Evolutionary conservation across 2,797 vertebrate genomes (phyloP).

Genomic region (Austrolebias charrua): DNA sequence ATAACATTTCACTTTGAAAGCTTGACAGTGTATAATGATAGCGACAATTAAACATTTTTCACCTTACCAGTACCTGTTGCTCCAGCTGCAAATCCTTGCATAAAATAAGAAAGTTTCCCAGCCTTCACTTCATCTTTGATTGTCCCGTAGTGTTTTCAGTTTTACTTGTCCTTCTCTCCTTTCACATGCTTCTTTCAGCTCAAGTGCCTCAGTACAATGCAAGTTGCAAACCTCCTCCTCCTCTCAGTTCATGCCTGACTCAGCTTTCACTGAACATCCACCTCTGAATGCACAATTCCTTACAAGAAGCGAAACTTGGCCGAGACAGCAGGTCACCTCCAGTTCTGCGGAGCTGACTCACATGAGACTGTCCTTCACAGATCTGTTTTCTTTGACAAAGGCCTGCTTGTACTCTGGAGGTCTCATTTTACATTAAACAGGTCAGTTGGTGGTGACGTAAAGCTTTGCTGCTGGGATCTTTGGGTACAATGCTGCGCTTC

Average conservation of each 20-base stretch:
- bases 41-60: too few species aligned
- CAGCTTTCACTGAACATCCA: slow-evolving; percentile 56
- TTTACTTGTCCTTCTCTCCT: slow-evolving; percentile 16
- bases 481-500: slow-evolving; percentile 4
- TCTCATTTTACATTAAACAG: slow-evolving; percentile 49
- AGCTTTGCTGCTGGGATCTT: slow-evolving; percentile 11
- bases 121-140: background rate
- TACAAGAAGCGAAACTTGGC: slow-evolving; percentile 49
- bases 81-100: slow-evolving; percentile 14
- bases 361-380: slow-evolving; percentile 50
- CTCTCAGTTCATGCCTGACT: slow-evolving; percentile 28
- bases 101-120: background rate
- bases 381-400: slow-evolving; percentile 48
- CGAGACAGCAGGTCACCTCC: slow-evolving; percentile 37
- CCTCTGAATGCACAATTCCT: slow-evolving; percentile 22
- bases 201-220: slow-evolving; percentile 39
- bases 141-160: slow-evolving; percentile 5
- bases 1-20: too few species aligned
- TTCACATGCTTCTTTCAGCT: slow-evolving; percentile 32
- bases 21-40: too few species aligned
- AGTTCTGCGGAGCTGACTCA: slow-evolving; percentile 63
- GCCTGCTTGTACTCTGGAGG: slow-evolving; percentile 55
- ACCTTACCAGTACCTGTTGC: slow-evolving; percentile 33
- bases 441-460: slow-evolving; percentile 27
- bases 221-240: slow-evolving; percentile 36